Evolutionary conservation across 2,888 invertebrate genomes (phyloP).

Genomic region (Halictus quadricinctus): DNA sequence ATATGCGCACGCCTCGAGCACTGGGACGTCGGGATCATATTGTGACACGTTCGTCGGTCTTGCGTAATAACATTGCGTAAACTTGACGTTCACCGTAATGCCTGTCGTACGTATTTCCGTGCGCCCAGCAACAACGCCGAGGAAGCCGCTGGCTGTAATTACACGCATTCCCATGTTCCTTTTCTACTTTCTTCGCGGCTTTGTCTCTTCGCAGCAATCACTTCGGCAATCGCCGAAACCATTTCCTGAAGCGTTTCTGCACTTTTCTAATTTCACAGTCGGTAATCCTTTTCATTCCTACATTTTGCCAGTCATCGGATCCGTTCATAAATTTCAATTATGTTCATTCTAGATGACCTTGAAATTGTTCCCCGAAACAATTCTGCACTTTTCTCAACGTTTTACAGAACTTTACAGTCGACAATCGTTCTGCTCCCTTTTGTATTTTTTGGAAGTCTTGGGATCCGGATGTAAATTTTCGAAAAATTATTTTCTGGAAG

Average conservation of each 20-base stretch:
- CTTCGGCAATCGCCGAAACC: not conserved
- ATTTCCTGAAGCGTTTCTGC: not conserved
- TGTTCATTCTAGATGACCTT: not conserved
- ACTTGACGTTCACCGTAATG: constrained; percentile 71
- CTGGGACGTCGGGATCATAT: constrained; percentile 61
- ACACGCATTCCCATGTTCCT: constrained; percentile 13
- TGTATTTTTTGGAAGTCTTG: not conserved
- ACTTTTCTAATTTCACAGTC: too few species aligned
- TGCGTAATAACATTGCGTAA: constrained; percentile 80
- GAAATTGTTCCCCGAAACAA: not conserved
- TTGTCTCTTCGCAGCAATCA: not conserved
- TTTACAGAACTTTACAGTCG: not conserved
- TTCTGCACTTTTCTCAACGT: not conserved
- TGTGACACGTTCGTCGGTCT: constrained; percentile 71
- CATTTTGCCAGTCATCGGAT: not conserved
- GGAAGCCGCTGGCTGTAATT: not conserved
- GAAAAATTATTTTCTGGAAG: not conserved
- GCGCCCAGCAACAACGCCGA: constrained; percentile 74
- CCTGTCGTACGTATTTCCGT: constrained; percentile 70
- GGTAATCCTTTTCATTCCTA: not conserved
- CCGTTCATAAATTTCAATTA: too few species aligned
- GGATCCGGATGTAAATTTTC: not conserved
- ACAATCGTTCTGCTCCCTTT: not conserved
- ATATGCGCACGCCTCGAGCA: constrained; percentile 32
- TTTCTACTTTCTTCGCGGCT: not conserved